Percentiles rank a stretch among this genome's conserved stretches.
Conservation (phyloP, 2,888 invertebrate species). For the Eretmocerus hayati region DNA sequence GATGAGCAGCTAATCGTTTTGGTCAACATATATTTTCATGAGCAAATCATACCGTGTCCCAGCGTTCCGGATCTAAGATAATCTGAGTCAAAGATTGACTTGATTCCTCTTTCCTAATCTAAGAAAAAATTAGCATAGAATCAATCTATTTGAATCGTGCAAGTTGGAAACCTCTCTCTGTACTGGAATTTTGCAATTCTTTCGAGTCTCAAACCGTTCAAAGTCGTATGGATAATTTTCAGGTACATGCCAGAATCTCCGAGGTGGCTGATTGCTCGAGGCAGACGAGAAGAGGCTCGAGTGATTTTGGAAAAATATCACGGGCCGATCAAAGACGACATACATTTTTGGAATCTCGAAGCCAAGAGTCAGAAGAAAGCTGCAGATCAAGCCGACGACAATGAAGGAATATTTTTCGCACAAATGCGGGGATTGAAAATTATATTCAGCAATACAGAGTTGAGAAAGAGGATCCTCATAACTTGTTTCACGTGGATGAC, state of each 20-base stretch:
- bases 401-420: slow-evolving; percentile 7
- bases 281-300: slow-evolving; percentile 47
- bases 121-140: too few relatives aligned
- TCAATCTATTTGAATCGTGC: too few relatives aligned
- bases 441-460: slow-evolving; percentile 29
- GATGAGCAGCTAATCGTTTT: too few relatives aligned
- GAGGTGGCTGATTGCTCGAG: slow-evolving; percentile 51
- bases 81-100: too few relatives aligned
- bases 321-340: slow-evolving; percentile 15
- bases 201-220: too few relatives aligned
- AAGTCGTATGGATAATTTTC: too few relatives aligned
- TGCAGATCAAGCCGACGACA: neutral
- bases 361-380: neutral
- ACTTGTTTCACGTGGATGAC: slow-evolving; percentile 36
- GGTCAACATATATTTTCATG: too few relatives aligned
- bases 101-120: too few relatives aligned
- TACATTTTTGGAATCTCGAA: neutral
- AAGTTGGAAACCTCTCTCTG: too few relatives aligned
- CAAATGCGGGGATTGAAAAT: slow-evolving; percentile 27
- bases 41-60: too few relatives aligned
- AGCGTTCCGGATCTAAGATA: too few relatives aligned
- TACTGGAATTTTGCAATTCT: too few relatives aligned
- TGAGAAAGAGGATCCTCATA: slow-evolving; percentile 29
- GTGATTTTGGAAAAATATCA: slow-evolving; percentile 27
- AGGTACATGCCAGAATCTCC: slow-evolving; percentile 49